Percentiles rank a stretch among this genome's conserved stretches.
phyloP scores from a whole-genome alignment of 2,888 invertebrate genomes.

The Metopia argyrocephala region DNA sequence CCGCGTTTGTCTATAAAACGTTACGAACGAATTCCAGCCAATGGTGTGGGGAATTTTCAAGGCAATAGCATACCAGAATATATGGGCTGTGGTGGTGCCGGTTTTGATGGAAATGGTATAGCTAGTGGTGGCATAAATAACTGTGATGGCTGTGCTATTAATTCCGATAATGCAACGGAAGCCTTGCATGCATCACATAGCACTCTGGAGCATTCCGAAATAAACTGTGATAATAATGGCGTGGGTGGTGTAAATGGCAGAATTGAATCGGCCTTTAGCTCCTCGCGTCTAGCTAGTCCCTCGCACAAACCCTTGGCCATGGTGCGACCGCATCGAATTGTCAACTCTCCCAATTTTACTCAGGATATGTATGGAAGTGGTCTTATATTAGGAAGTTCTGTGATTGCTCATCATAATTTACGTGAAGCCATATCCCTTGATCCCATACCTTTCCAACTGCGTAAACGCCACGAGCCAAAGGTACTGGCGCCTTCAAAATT shows the following conservation, averaged over 20 bases:
- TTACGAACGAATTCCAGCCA: constrained; percentile 79
- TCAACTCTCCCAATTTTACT: constrained; percentile 73
- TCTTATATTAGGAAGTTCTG: constrained; percentile 64
- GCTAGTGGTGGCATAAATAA: constrained; percentile 58
- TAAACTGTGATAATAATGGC: constrained; percentile 77
- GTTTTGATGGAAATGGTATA: constrained; percentile 57
- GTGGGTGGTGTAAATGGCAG: constrained; percentile 68
- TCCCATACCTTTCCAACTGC: constrained; percentile 80
- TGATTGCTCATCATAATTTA: constrained; percentile 70
- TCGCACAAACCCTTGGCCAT: constrained; percentile 76
- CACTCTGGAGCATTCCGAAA: constrained; percentile 79
- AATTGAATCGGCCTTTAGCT: constrained; percentile 55
- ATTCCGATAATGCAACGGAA: constrained; percentile 70
- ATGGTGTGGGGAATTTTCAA: constrained; percentile 76
- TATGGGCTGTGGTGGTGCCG: constrained; percentile 65
- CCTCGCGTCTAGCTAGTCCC: constrained; percentile 55
- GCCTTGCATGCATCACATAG: constrained; percentile 73
- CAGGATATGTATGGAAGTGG: constrained; percentile 68
- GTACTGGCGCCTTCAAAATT: constrained; percentile 75
- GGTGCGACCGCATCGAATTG: constrained; percentile 79
- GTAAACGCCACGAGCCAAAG: constrained; percentile 72
- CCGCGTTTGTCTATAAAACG: constrained; percentile 77
- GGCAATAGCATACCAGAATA: constrained; percentile 68
- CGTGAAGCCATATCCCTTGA: constrained; percentile 84
- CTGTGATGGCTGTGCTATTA: constrained; percentile 56